These are phyloP conservation scores for Hormiphora californensis DNA, from an alignment of 37 sponge, comb jelly and placozoan species.

Conservation along the genomic window DNA sequence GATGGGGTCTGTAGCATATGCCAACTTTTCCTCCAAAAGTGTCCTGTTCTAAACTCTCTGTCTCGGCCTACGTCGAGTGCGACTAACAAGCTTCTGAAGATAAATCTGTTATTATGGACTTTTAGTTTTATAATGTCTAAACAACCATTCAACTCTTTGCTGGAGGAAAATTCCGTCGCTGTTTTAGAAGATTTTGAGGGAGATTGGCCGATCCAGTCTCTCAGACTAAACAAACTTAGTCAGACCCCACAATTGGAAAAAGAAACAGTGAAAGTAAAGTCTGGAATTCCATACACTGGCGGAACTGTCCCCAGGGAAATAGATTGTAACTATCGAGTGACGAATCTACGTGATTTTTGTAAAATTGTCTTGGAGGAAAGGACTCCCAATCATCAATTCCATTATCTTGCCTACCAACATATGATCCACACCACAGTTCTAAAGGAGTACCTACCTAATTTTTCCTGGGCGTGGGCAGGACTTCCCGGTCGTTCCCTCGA, in stretches of 20 bases:
- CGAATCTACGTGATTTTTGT: background rate
- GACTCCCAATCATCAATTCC: background rate
- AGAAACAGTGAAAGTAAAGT: background rate
- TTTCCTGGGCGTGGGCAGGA: slow-evolving; percentile 79
- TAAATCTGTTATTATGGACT: too few relatives aligned
- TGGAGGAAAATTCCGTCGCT: background rate
- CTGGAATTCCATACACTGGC: background rate
- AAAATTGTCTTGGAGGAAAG: background rate
- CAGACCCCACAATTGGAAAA: too few relatives aligned
- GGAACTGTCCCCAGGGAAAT: background rate
- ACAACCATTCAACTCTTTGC: too few relatives aligned
- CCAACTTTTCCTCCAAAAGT: too few relatives aligned
- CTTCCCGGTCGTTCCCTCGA: slow-evolving; percentile 61
- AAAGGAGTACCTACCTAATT: background rate
- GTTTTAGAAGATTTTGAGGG: background rate
- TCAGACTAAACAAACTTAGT: too few relatives aligned
- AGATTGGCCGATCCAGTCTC: too few relatives aligned
- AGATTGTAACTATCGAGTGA: background rate
- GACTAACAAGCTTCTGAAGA: too few relatives aligned
- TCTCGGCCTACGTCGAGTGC: too few relatives aligned
- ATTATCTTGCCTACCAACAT: slow-evolving; percentile 9
- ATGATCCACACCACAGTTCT: background rate
- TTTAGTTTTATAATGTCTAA: too few relatives aligned
- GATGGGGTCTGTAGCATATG: too few relatives aligned
- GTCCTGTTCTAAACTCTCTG: too few relatives aligned